These are phyloP conservation scores for Rafetus swinhoei DNA, from an alignment of 2,113 vertebrate genomes.

Conservation along the genomic window DNA sequence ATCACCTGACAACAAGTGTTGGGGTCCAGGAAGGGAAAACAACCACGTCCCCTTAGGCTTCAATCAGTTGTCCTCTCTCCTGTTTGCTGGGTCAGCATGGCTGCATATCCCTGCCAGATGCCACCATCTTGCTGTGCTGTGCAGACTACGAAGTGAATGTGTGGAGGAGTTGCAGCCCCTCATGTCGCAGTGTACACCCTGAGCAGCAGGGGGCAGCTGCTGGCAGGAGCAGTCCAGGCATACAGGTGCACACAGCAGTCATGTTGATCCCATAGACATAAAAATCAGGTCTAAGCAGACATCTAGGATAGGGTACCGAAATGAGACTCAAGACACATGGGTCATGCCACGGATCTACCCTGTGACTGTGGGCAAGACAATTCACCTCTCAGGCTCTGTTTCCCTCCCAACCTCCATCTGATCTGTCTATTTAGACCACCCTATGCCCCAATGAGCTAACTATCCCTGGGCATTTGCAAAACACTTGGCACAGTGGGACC, in stretches of 20 bases:
- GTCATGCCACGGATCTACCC: background rate
- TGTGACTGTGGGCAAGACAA: background rate
- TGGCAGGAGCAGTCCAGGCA: no score
- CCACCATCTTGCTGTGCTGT: no score
- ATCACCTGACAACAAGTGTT: background rate
- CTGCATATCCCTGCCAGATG: no score
- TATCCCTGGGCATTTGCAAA: background rate
- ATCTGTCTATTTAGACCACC: background rate
- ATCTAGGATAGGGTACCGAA: background rate
- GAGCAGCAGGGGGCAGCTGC: background rate
- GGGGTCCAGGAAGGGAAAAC: background rate
- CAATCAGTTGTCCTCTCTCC: background rate
- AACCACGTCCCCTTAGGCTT: background rate
- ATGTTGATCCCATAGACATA: background rate
- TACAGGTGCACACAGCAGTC: no score
- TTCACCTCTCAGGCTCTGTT: rapidly evolving
- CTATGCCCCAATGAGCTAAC: background rate
- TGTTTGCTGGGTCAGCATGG: no score
- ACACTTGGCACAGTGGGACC: background rate
- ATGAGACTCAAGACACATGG: background rate
- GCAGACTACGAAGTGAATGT: no score
- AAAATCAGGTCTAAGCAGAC: background rate
- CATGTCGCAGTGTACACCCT: background rate
- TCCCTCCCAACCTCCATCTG: background rate
- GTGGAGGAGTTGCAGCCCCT: no score